phyloP scores from a whole-genome alignment of 2,888 invertebrate species.

The Altica lythri region DNA sequence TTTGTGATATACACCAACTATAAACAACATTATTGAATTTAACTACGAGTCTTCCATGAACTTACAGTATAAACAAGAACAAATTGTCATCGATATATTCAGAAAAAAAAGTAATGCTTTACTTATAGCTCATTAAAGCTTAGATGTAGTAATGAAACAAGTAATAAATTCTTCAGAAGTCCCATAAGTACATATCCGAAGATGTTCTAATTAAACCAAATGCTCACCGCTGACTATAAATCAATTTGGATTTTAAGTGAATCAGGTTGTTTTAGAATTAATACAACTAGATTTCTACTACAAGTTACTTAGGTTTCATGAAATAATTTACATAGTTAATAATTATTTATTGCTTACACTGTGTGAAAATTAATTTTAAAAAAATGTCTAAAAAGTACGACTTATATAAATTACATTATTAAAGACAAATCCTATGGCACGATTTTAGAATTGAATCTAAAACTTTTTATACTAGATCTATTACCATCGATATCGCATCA shows the following conservation, averaged over 20 bases:
- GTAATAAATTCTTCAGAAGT: conserved; percentile 38
- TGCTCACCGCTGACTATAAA: conserved; percentile 29
- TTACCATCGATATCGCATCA: too few relatives aligned
- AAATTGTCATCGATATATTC: conserved; percentile 20
- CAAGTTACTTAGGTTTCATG: neutral
- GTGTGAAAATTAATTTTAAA: too few relatives aligned
- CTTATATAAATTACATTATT: too few relatives aligned
- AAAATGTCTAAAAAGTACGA: too few relatives aligned
- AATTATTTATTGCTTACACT: neutral
- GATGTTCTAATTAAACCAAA: conserved; percentile 35
- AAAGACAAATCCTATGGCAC: too few relatives aligned
- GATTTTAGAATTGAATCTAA: too few relatives aligned
- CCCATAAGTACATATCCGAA: conserved; percentile 34
- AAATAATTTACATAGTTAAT: neutral
- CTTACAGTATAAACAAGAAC: conserved; percentile 15
- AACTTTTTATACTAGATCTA: too few relatives aligned
- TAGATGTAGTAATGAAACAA: conserved; percentile 38
- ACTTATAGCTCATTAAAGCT: conserved; percentile 39
- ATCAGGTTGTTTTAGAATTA: conserved; percentile 6
- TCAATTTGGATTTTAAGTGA: conserved; percentile 22
- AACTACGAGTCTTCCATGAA: conserved; percentile 18
- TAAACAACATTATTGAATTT: conserved; percentile 17
- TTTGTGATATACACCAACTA: neutral
- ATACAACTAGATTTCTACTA: neutral
- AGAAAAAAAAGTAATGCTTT: conserved; percentile 19